Base-by-base conservation (phyloP, 2,888 invertebrate genomes). In the Chymomyza amoena region DNA sequence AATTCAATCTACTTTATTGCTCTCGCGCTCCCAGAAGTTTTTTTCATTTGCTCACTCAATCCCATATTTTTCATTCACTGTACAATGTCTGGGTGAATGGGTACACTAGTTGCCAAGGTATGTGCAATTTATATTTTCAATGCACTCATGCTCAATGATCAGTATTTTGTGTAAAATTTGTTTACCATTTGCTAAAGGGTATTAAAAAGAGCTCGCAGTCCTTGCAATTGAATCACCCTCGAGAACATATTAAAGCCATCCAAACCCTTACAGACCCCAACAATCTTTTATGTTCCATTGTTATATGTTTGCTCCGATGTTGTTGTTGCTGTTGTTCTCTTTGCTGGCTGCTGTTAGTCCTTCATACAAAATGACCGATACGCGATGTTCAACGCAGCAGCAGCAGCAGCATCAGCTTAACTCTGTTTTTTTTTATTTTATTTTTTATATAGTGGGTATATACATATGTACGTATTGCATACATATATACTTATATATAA, bases 161-260 rank as follows among this genome's bases (percentile, higher is more conserved):
- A n/a, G n/a, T 13, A 6, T 52, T 52, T 52, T 15, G 52, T 16
- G n/a, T 32, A 18, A 3, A 59, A 20, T 59, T 59, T 59, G 25
- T 59, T n/a, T 59, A 25, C 59, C 59, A 28, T 59, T 59, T 59
- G 28, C 36, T 59, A 61, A 39, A 18, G 16, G 36, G 36, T 39
- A 32, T 32, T 15, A 70, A 75, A 76, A 72, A 67, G 69, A 64
- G 70, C 76, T 72, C 78, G 77, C 62, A 79, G 83, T 80, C 75
- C 81, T 80, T 79, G 84, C 84, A 84, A 84, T 84, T 84, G 83
- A 84, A 84, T 84, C 84, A 84, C 80, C 84, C 83, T 83, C 82
- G 82, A 82, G 84, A 83, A 83, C 84, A 84, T 83, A 84, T 83
- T 83, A 83, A 83, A 83, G 84, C 82, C 82, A 78, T 79, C 78